A percentile compares a stretch with the other conserved stretches of the same genome.
These are phyloP conservation scores for Odontophorus gujanensis DNA, from an alignment of 2,113 vertebrate genomes.

Conservation along the genomic window DNA sequence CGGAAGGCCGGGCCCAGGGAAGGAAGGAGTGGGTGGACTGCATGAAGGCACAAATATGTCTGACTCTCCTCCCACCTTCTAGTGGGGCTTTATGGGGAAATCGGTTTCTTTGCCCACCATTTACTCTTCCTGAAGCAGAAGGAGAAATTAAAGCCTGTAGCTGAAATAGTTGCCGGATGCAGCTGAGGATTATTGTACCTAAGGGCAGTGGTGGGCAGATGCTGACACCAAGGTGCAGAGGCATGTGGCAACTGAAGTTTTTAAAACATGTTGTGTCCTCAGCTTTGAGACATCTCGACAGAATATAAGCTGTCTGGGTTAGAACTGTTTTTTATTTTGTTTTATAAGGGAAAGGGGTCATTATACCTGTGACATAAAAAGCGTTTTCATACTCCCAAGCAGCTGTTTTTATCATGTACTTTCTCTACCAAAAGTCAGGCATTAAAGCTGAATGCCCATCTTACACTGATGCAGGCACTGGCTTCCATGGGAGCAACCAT, in stretches of 20 bases:
- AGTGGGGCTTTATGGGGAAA: neutral
- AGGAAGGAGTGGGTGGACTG: slow-evolving; percentile 64
- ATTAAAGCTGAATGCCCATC: neutral
- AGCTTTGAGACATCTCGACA: neutral
- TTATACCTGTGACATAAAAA: neutral
- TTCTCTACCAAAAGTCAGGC: neutral
- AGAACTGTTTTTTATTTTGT: neutral
- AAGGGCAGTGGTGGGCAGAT: neutral
- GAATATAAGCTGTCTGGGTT: neutral
- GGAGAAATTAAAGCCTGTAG: neutral
- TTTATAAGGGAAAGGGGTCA: neutral
- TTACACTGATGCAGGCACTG: neutral
- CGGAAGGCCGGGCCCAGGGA: slow-evolving; percentile 45
- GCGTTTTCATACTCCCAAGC: neutral
- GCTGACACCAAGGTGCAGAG: neutral
- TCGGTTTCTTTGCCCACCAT: neutral
- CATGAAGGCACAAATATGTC: neutral
- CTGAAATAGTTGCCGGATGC: rapidly evolving
- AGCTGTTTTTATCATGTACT: neutral
- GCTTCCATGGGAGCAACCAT: neutral
- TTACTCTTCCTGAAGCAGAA: neutral
- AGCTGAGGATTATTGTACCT: rapidly evolving
- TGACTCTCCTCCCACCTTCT: slow-evolving; percentile 23
- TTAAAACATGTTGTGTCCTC: neutral
- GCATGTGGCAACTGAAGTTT: neutral